A percentile compares a stretch with the other conserved stretches of the same genome.
phyloP scores from a whole-genome alignment of 2,888 invertebrate species.

The Dendrolimus pini region DNA sequence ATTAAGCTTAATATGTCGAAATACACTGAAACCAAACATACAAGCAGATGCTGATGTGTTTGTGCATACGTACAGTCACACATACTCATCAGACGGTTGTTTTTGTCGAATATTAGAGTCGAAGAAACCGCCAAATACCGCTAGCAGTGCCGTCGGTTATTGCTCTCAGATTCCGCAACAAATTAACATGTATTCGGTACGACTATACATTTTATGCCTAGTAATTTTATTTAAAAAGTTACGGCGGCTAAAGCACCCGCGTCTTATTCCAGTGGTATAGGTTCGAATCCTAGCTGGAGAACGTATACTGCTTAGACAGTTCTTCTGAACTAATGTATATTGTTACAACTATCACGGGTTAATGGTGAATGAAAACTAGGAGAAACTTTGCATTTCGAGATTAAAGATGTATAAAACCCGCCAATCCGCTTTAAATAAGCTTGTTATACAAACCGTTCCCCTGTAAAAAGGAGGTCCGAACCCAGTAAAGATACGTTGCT shows the following conservation, averaged over 20 bases:
- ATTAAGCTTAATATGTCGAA: conserved; percentile 59
- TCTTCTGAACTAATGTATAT: too few species aligned
- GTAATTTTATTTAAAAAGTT: conserved; percentile 45
- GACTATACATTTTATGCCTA: conserved; percentile 62
- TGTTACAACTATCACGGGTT: too few species aligned
- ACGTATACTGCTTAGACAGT: too few species aligned
- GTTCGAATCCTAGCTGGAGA: neutral
- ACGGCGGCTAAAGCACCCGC: too few species aligned
- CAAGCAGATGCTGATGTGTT: conserved; percentile 34
- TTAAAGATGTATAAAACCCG: too few species aligned
- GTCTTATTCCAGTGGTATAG: too few species aligned
- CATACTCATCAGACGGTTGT: conserved; percentile 39
- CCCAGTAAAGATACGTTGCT: too few species aligned
- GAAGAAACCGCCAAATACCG: conserved; percentile 72
- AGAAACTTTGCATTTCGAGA: too few species aligned
- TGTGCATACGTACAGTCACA: conserved; percentile 35
- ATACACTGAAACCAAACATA: conserved; percentile 47
- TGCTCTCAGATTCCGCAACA: conserved; percentile 76
- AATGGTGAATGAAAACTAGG: too few species aligned
- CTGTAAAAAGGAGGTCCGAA: too few species aligned
- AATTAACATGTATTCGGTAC: conserved; percentile 77
- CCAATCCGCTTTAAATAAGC: too few species aligned
- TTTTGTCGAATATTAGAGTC: conserved; percentile 68
- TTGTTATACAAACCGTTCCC: too few species aligned
- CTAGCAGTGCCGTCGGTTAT: conserved; percentile 69